Evolutionary conservation across 1,140 invertebrate species (phyloP), one percentile per base, ranked within the genome.

Genomic region (Helicoverpa zea): DNA sequence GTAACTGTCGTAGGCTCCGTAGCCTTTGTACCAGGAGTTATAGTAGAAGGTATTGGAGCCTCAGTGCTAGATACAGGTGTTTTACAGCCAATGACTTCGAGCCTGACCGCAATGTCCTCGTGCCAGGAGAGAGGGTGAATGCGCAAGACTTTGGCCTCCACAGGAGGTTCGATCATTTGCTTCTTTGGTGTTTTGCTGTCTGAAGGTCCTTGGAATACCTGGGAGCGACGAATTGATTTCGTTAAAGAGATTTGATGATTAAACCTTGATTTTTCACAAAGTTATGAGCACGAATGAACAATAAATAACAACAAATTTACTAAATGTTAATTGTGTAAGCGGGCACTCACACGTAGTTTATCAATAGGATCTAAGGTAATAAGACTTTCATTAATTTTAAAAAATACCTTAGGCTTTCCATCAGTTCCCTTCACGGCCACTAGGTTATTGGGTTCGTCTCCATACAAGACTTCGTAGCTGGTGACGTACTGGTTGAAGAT

Each of bases 91-190:
- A 98, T 95, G 1, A 98, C 84, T 86, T 98, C 98, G 18, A 98
- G 91, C 66, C 97, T 95, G 78, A 98, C 92, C 0, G 97, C 96
- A 47, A 98, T 97, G 10, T 96, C 96, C 4, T 96, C 96, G 85
- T 98, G 96, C 98, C 98, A 98, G 1, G 97, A 96, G 3, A 96
- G 89, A 0, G 98, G 98, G 75, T 96, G 95, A 51, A 98, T 95
- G 63, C 97, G 95, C 0, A 98, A 80, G 30, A 96, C 96, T 81
- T 96, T 96, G 0, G 98, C 97, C 91, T 98, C 97, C 51, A 98
- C 95, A 0, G 94, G 94, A 3, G 88, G 90, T 2, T 96, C 90
- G 61, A 98, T 97, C 74, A 97, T 96, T 81, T 97, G 96, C 80
- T 96, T 94, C 2, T 96, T 93, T 0, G 96, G 95, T 1, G 94